Base-by-base conservation (phyloP, 2,113 vertebrate species). In the Salminus brasiliensis region DNA sequence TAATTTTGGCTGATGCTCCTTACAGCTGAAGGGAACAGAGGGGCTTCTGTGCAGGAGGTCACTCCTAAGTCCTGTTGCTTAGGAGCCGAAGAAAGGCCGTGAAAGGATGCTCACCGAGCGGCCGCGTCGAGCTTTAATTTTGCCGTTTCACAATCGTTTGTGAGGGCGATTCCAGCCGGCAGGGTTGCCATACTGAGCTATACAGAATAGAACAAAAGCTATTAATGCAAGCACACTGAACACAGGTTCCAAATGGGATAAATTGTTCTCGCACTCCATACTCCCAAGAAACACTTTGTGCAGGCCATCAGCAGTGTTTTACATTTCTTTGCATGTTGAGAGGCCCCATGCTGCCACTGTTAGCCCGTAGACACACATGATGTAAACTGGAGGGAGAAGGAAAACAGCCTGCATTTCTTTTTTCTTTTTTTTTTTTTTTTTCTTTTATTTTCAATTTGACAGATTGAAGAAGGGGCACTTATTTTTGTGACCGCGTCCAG, bases 1-100 rank as follows among this genome's bases (percentile, higher is more conserved):
- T 55, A 69, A 77, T 77, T 69, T 69, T n/a, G 23, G 6, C 27
- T 18, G 12, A 57, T 77, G 53, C 63, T 69, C 75, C 63, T n/a
- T 16, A 66, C 32, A n/a, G 60, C 74, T 39, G 43, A 67, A 47
- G 11, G 27, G 39, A 63, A 63, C 39, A 18, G 47, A 45, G 65
- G 34, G 11, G 43, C 27, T 41, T 68, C 52, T 78, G 76, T 78
- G 7, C 52, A 59, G 52, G 49, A 47, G 66, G 53, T 59, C 27
- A 60, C 41, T 47, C 66, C 45, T 6, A 60, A 60, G 39, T 1
- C 65, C 53, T 53, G 36, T 78, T 78, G 66, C 76, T 78, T 45
- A 70, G 76, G 29, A 70, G 76, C 32, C 16, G 52, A 45, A 69
- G 36, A 43, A 23, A 69, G 34, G 32, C 16, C 18, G 49, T 55